Conservation (phyloP, 2,113 vertebrate species). For the Potamarius usumacintae region DNA sequence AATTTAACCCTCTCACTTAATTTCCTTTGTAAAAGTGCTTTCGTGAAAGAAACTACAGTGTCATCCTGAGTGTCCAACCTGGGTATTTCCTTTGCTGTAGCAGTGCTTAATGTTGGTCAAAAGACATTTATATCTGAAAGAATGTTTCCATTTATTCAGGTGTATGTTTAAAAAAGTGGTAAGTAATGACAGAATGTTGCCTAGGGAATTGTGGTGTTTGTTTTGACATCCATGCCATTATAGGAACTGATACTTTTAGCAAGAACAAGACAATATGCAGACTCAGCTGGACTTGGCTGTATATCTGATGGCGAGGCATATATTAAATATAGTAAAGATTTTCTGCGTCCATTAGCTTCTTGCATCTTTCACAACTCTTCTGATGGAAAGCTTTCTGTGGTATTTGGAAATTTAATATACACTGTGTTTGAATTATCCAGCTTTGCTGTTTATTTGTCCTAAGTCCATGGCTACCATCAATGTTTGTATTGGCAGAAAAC, state of each 20-base stretch:
- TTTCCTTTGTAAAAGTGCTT: background rate
- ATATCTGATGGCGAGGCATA: background rate
- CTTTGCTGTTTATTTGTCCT: slow-evolving; percentile 63
- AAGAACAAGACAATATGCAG: background rate
- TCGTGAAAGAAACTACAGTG: background rate
- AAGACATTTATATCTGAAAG: background rate
- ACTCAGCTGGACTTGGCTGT: slow-evolving; percentile 6
- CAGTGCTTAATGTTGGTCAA: background rate
- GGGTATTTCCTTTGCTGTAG: background rate
- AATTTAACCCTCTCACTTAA: background rate
- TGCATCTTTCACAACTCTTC: slow-evolving; percentile 29
- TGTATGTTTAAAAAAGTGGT: slow-evolving; percentile 20
- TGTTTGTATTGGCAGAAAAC: slow-evolving; percentile 66
- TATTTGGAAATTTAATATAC: slow-evolving; percentile 42
- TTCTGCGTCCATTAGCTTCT: background rate
- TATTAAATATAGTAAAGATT: slow-evolving; percentile 37
- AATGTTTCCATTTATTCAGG: background rate
- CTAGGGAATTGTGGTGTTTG: slow-evolving; percentile 3
- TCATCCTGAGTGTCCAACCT: background rate
- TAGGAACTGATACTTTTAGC: slow-evolving; percentile 28
- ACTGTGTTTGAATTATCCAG: slow-evolving; percentile 44
- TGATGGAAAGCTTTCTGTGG: slow-evolving; percentile 28
- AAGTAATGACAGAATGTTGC: slow-evolving; percentile 17
- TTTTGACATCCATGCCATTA: slow-evolving; percentile 1
- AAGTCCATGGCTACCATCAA: slow-evolving; percentile 64